These are phyloP conservation scores for Saguinus midas DNA, from an alignment of 2,113 vertebrate species.

Conservation along the genomic window DNA sequence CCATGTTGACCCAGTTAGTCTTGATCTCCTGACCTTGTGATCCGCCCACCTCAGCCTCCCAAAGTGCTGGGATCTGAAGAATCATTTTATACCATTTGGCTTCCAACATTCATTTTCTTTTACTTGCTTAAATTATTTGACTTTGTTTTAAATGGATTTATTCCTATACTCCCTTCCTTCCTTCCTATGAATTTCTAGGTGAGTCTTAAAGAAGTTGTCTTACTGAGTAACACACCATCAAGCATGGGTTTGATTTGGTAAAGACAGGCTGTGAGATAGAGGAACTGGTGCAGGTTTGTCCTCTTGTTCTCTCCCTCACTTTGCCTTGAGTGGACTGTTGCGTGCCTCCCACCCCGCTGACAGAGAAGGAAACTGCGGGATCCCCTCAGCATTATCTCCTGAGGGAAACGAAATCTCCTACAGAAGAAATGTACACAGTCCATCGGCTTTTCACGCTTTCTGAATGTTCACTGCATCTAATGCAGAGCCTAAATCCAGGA, in stretches of 20 bases:
- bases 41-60: no score
- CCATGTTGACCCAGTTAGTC: no score
- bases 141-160: background rate
- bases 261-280: background rate
- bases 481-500: background rate
- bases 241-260: background rate
- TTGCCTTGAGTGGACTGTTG: background rate
- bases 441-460: background rate
- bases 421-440: background rate
- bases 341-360: background rate
- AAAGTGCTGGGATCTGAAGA: background rate
- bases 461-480: background rate
- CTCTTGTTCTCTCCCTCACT: no score
- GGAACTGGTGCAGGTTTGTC: background rate
- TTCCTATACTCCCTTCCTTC: background rate
- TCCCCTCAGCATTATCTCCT: no score
- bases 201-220: background rate
- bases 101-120: background rate
- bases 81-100: background rate
- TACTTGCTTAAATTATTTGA: background rate
- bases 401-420: background rate
- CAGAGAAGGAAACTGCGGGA: background rate
- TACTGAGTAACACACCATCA: background rate
- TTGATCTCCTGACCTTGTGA: no score
- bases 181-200: background rate